phyloP scores from a whole-genome alignment of 2,113 vertebrate genomes.

The Nicator chloris region DNA sequence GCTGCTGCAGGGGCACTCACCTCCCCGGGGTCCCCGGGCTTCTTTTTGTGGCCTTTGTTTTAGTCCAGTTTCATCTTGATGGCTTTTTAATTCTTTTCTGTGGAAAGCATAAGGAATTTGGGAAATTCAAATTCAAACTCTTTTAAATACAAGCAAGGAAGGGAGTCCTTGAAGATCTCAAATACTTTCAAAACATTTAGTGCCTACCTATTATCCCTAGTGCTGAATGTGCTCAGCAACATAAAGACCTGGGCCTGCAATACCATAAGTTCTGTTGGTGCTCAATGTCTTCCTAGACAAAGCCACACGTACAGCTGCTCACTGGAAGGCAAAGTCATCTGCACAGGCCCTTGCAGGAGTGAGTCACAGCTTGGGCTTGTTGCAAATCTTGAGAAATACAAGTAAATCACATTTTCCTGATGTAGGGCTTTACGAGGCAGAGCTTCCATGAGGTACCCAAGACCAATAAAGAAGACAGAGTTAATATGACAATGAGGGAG shows the following conservation, averaged over 20 bases:
- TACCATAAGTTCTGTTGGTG: not conserved
- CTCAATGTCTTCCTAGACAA: not conserved
- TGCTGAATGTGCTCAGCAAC: accelerated
- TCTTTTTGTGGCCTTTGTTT: not conserved
- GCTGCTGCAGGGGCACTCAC: not conserved
- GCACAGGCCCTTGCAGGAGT: not conserved
- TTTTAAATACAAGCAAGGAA: not conserved
- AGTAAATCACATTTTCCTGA: not conserved
- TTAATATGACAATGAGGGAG: not conserved
- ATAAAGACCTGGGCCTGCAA: not conserved
- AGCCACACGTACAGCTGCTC: not conserved
- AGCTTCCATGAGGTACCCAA: not conserved
- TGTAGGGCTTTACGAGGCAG: not conserved
- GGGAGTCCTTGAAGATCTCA: not conserved
- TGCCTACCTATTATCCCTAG: not conserved
- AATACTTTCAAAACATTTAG: not conserved
- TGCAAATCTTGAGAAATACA: not conserved
- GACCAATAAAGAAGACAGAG: not conserved
- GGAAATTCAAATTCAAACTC: not conserved
- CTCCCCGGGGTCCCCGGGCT: not conserved
- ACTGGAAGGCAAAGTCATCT: not conserved
- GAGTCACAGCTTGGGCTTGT: not conserved
- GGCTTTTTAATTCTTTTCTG: not conserved
- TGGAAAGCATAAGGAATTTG: not conserved
- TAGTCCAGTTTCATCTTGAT: not conserved